These are phyloP conservation scores for Ginglymostoma cirratum DNA, from an alignment of 2,113 vertebrate genomes.

Conservation along the genomic window DNA sequence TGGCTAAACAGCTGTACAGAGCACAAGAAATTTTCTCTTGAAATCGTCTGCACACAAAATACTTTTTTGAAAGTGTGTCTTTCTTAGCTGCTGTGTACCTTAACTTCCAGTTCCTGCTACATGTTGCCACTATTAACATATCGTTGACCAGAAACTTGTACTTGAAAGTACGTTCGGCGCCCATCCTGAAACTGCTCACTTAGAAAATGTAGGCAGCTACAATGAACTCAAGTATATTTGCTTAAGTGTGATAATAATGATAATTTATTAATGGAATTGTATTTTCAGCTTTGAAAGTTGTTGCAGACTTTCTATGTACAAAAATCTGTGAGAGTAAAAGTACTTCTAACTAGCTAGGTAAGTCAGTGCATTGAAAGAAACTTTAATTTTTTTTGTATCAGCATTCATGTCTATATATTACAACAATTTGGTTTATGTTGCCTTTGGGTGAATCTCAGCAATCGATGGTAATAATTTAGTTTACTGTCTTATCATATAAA, in stretches of 20 bases:
- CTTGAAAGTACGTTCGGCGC: neutral
- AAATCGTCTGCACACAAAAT: neutral
- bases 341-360: neutral
- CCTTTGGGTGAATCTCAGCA: neutral
- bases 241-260: neutral
- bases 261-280: neutral
- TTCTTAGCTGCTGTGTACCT: neutral
- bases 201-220: neutral
- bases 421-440: neutral
- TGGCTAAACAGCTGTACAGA: neutral
- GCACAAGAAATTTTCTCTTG: neutral
- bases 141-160: neutral
- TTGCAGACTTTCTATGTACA: neutral
- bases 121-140: neutral
- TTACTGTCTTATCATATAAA: neutral
- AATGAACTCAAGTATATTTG: neutral
- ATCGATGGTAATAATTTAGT: neutral
- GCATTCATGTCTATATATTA: neutral
- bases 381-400: neutral
- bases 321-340: neutral
- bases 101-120: neutral
- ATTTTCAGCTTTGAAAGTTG: neutral
- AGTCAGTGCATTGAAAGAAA: neutral
- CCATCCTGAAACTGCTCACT: neutral
- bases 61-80: neutral